phyloP scores from a whole-genome alignment of 2,797 vertebrate species.

The Acanthiza pusilla region DNA sequence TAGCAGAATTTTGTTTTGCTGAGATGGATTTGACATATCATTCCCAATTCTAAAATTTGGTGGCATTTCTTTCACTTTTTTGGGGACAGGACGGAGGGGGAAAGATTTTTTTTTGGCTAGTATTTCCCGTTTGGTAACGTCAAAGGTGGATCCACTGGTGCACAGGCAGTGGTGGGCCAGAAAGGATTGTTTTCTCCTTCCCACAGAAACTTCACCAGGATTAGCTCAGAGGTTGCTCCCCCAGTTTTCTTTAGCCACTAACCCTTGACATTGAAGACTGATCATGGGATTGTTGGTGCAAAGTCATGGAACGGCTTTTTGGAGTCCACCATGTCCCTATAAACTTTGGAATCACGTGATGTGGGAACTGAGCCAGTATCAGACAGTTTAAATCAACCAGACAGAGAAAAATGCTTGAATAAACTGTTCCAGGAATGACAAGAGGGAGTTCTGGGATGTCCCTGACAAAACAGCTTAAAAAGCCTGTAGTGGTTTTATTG shows the following conservation, averaged over 20 bases:
- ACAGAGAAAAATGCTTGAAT: background rate
- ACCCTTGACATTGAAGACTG: background rate
- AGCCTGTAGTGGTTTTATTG: background rate
- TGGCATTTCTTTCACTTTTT: background rate
- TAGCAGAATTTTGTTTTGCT: background rate
- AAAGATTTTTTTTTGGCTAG: background rate
- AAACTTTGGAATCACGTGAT: background rate
- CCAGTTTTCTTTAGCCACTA: background rate
- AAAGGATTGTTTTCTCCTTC: background rate
- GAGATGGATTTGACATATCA: background rate
- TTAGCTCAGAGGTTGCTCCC: background rate
- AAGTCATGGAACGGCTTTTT: background rate
- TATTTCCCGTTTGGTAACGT: background rate
- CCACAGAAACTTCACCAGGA: background rate
- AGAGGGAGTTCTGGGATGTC: background rate
- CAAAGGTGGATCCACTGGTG: background rate
- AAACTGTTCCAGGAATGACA: conserved; percentile 7
- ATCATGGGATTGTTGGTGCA: background rate
- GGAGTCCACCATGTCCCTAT: background rate
- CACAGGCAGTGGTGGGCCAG: background rate
- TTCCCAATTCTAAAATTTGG: background rate
- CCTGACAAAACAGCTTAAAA: conserved; percentile 8
- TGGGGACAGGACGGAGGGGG: background rate
- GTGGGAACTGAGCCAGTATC: background rate
- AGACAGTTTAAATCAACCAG: conserved; percentile 2